Evolutionary conservation across 2,113 vertebrate species (phyloP).

Genomic region (Chloebia gouldiae): DNA sequence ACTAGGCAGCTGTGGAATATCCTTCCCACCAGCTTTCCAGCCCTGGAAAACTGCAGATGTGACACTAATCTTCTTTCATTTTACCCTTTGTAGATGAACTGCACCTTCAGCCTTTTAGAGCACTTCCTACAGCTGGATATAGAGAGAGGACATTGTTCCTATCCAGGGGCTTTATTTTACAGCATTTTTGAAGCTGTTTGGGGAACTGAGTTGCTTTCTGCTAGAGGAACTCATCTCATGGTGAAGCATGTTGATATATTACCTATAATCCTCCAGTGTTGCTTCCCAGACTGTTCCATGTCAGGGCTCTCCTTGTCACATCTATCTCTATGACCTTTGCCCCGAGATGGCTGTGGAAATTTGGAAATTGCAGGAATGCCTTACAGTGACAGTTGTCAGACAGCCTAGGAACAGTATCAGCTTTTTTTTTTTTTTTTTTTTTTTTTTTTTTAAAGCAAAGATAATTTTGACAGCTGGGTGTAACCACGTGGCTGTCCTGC

Average conservation of each 20-base stretch:
- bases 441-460: background rate
- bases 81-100: background rate
- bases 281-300: background rate
- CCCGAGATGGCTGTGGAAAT: background rate
- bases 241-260: background rate
- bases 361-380: background rate
- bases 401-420: background rate
- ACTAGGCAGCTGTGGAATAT: background rate
- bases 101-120: background rate
- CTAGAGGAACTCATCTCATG: background rate
- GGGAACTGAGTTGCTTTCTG: background rate
- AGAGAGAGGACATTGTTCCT: background rate
- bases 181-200: background rate
- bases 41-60: background rate
- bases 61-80: background rate
- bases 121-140: background rate
- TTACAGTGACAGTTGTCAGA: background rate
- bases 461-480: conserved; percentile 10
- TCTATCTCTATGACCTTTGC: background rate
- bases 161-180: background rate
- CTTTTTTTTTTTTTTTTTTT: background rate
- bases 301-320: background rate
- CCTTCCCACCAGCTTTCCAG: background rate
- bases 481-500: background rate
- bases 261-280: background rate